A percentile compares a stretch with the other conserved stretches of the same genome.
Conservation (phyloP, 2,888 invertebrate genomes). For the Cephus runcator region DNA sequence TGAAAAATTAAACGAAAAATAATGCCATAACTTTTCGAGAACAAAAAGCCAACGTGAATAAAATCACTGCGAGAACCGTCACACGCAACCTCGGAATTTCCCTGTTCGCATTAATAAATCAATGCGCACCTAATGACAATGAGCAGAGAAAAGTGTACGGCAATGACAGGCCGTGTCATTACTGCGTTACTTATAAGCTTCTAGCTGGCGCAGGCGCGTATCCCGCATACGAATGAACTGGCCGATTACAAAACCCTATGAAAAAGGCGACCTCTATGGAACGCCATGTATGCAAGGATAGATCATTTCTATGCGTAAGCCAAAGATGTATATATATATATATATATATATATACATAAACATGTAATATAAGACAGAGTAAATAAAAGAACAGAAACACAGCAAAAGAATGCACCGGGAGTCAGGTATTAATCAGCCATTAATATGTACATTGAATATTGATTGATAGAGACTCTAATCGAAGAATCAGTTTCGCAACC, state of each 20-base stretch:
- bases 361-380: no score
- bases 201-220: conserved; percentile 38
- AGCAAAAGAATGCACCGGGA: not conserved
- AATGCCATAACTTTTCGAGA: not conserved
- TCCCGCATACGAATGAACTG: conserved; percentile 48
- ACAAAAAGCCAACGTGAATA: not conserved
- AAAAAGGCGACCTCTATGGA: conserved; percentile 48
- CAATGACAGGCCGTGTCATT: conserved; percentile 59
- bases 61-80: not conserved
- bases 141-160: conserved; percentile 51
- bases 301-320: conserved; percentile 1
- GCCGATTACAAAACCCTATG: conserved; percentile 49
- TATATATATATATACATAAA: no score
- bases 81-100: conserved; percentile 37
- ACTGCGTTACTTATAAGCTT: conserved; percentile 58
- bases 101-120: conserved; percentile 46
- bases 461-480: conserved; percentile 35
- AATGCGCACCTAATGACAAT: conserved; percentile 46
- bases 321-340: not conserved
- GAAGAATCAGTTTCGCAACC: conserved; percentile 41
- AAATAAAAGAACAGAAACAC: not conserved
- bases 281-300: conserved; percentile 45
- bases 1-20: not conserved
- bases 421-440: conserved; percentile 43
- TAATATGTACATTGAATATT: conserved; percentile 56